Base-by-base conservation (phyloP, 1,140 invertebrate species). In the Pseudomyrmex flavicornis region DNA sequence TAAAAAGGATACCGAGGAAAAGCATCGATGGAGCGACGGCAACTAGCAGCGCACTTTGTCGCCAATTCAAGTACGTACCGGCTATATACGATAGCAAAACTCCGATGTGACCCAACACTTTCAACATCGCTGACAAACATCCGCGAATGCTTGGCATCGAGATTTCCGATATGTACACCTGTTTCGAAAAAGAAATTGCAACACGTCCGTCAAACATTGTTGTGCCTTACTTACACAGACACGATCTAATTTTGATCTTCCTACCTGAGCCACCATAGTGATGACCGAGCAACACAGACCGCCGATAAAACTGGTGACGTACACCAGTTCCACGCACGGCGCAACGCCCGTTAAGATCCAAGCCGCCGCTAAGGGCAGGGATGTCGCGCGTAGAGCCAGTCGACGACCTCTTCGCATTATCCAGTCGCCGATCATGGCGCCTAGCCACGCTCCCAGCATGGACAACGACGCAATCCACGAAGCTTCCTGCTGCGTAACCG, bases 101-200 rank as follows among this genome's bases (percentile, higher is more conserved):
- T 13, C 98, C 98, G 48, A 98, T 95, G 90, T 98, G 97, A n/a
- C 97, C 96, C 76, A 97, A 95, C 56, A 98, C 96, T 94, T 98
- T 98, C 59, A 97, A 94, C 83, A 98, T 96, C 9, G 98, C 97
- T 86, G 97, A 98, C 22, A 98, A 95, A 84, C 97, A 96, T 1
- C 98, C 98, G 88, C 98, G 94, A 76, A 98, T 97, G 69, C 97
- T 96, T 15, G 98, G 97, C 52, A 97, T 96, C 13, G 98, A 97
- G 88, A 98, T 98, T 95, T 99, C 98, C 75, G 97, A 98, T 84
- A 98, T 96, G 94, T 98, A 99, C 74, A 98, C 97, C 96, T 97
- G 62, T 4, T 17, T 17, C 13, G 1, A 58, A 26, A n/a, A 58
- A 35, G 72, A 72, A 75, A 20, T 44, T 69, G 20, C 20, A 50